A percentile compares a stretch with the other conserved stretches of the same genome.
phyloP scores from a whole-genome alignment of 1,140 invertebrate genomes.

The Potamilus streckersoni region DNA sequence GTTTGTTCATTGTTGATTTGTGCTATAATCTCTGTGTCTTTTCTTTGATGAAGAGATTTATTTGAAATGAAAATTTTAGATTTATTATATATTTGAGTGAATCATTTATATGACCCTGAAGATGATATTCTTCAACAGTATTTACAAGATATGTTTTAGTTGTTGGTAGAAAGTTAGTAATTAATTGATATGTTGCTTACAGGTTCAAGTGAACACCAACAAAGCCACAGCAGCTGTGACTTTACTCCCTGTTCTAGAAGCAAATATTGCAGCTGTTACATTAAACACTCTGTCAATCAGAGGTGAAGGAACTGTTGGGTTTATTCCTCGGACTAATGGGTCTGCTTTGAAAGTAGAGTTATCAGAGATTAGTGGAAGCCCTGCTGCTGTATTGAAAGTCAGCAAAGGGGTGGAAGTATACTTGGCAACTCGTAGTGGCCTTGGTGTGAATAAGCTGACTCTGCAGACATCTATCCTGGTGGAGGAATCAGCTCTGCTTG shows the following conservation, averaged over 20 bases:
- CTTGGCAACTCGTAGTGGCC: constrained; percentile 26
- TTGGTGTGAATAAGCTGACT: constrained; percentile 11
- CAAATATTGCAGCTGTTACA: constrained; percentile 15
- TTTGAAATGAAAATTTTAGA: no score
- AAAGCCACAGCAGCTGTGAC: constrained; percentile 28
- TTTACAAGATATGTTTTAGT: no score
- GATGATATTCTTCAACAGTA: no score
- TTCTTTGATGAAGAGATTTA: no score
- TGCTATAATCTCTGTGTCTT: no score
- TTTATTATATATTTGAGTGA: no score
- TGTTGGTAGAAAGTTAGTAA: no score
- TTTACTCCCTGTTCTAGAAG: constrained; percentile 27
- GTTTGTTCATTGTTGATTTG: no score
- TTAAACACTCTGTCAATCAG: constrained; percentile 33
- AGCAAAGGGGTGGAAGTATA: constrained; percentile 35
- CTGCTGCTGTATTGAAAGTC: constrained; percentile 28
- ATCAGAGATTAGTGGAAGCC: constrained; percentile 25
- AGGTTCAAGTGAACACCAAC: constrained; percentile 30
- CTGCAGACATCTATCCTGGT: constrained; percentile 38
- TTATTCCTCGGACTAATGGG: constrained; percentile 16
- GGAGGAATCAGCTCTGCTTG: constrained; percentile 35
- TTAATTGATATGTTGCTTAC: neutral
- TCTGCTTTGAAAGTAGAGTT: constrained; percentile 31
- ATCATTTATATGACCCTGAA: no score
- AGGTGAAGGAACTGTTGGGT: constrained; percentile 24